Conservation (phyloP, 2,113 vertebrate species). For the Macquaria ambigua region DNA sequence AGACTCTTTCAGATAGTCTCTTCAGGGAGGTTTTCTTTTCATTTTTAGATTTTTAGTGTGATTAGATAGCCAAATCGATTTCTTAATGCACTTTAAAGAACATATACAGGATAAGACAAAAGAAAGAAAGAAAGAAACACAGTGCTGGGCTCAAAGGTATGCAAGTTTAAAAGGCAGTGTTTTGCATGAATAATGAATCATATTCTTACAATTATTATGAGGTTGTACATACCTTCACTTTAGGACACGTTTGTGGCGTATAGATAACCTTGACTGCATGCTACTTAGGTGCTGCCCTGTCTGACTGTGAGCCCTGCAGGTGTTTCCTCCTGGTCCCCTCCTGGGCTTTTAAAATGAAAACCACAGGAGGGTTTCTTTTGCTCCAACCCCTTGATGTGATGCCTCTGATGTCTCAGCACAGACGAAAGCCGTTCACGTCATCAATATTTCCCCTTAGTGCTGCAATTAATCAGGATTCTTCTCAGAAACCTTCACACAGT, state of each 20-base stretch:
- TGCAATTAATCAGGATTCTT: constrained; percentile 25
- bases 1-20: constrained; percentile 26
- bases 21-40: neutral
- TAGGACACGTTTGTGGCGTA: neutral
- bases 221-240: neutral
- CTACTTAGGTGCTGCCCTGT: neutral
- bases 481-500: constrained; percentile 6
- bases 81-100: constrained; percentile 1
- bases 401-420: constrained; percentile 45
- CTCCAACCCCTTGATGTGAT: constrained; percentile 28
- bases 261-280: constrained; percentile 22
- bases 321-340: constrained; percentile 35
- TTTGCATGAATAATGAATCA: constrained; percentile 23
- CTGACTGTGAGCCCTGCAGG: constrained; percentile 46
- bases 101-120: too few relatives aligned
- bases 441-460: constrained; percentile 42
- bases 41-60: constrained; percentile 16
- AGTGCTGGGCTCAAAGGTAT: neutral
- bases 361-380: constrained; percentile 42
- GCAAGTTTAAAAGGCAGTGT: constrained; percentile 1
- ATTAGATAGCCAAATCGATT: constrained; percentile 36
- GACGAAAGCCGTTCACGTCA: constrained; percentile 11
- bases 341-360: constrained; percentile 49
- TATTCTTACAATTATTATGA: constrained; percentile 22
- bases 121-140: neutral